Evolutionary conservation across 2,888 invertebrate genomes (phyloP).

Genomic region (Mellilla xanthometata): DNA sequence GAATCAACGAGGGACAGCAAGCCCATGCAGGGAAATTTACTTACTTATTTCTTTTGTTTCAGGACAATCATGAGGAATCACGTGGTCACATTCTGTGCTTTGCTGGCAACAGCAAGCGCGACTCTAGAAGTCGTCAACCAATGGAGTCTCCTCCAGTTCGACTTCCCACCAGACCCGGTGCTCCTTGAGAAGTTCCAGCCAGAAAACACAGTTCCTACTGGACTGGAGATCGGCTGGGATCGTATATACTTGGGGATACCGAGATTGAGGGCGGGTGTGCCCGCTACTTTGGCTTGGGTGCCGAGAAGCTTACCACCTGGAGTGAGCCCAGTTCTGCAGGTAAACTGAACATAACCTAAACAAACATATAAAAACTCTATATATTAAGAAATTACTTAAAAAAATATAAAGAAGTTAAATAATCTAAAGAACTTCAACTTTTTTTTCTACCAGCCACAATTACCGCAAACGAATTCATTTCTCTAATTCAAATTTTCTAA

Average conservation of each 20-base stretch:
- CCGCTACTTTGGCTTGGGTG: slow-evolving; percentile 88
- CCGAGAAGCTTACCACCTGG: slow-evolving; percentile 84
- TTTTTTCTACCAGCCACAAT: too few relatives aligned
- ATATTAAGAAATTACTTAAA: too few relatives aligned
- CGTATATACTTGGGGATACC: slow-evolving; percentile 90
- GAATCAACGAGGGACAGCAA: too few relatives aligned
- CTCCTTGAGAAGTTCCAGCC: slow-evolving; percentile 84
- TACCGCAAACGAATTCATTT: too few relatives aligned
- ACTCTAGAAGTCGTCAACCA: slow-evolving; percentile 85
- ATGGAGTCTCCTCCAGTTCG: slow-evolving; percentile 86
- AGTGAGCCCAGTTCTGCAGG: slow-evolving; percentile 87
- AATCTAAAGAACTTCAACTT: too few relatives aligned
- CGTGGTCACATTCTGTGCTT: slow-evolving; percentile 50
- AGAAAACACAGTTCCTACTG: slow-evolving; percentile 89
- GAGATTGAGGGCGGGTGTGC: slow-evolving; percentile 88
- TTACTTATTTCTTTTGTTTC: too few relatives aligned
- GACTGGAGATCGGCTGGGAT: slow-evolving; percentile 87
- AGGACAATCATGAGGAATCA: slow-evolving; percentile 49
- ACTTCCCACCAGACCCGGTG: slow-evolving; percentile 85
- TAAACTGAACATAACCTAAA: too few relatives aligned
- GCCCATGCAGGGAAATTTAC: too few relatives aligned
- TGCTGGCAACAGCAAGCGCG: slow-evolving; percentile 60
- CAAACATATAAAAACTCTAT: too few relatives aligned
- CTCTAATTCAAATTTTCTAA: too few relatives aligned
- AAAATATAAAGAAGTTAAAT: too few relatives aligned